A percentile compares a stretch with the other conserved stretches of the same genome.
These are phyloP conservation scores for Microcebus tavaratra DNA, from an alignment of 2,113 vertebrate genomes.

Conservation along the genomic window DNA sequence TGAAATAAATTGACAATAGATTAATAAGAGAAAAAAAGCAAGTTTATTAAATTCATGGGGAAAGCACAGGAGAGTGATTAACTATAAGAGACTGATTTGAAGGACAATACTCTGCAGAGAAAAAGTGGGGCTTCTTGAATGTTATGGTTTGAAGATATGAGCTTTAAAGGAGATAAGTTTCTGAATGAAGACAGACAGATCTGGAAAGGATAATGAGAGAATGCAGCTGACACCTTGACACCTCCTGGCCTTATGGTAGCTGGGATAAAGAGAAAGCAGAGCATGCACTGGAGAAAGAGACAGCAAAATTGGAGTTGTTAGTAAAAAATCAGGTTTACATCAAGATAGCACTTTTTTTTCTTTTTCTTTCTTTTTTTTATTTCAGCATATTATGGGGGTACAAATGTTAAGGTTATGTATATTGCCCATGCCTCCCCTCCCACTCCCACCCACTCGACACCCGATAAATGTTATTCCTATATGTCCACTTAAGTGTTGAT, in stretches of 20 bases:
- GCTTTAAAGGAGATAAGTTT: neutral
- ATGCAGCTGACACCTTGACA: neutral
- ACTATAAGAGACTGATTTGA: neutral
- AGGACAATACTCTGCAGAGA: neutral
- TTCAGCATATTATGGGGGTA: no score
- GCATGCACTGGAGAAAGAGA: neutral
- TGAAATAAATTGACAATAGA: neutral
- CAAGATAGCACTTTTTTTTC: neutral
- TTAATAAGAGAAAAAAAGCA: neutral
- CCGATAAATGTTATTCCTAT: no score
- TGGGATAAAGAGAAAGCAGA: neutral
- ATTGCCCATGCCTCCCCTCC: no score
- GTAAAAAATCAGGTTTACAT: neutral
- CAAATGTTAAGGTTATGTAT: no score
- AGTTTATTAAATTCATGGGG: neutral
- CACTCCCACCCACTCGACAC: no score
- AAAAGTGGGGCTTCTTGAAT: neutral
- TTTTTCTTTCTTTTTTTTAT: no score
- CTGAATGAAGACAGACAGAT: neutral
- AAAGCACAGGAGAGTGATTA: neutral
- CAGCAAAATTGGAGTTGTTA: neutral
- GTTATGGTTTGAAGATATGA: neutral
- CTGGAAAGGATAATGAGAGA: neutral
- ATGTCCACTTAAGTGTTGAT: no score
- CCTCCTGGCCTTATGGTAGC: neutral